Evolutionary conservation across 1,140 invertebrate species (phyloP), one percentile per base, ranked within the genome.

Genomic region (Drosophila miranda): DNA sequence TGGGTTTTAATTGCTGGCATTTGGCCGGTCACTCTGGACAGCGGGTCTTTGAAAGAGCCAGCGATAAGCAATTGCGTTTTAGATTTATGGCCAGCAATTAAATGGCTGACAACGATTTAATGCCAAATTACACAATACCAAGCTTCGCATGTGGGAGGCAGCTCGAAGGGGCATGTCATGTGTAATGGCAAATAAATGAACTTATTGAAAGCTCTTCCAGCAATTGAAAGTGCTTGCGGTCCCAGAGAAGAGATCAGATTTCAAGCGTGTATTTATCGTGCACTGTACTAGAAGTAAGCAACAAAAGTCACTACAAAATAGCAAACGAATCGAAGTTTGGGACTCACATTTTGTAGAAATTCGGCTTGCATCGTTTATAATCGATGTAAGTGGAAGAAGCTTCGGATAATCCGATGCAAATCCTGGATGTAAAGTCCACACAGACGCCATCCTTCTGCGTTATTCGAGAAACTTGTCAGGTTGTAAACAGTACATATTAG

Each of bases 71-170:
- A 83, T 75, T 79, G 62, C 44, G 48, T 52, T 42, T 56, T 50
- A 60, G 70, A 83, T 83, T 83, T 83, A 83, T 83, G 56, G 67
- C 44, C 23, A 50, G 30, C 80, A 58, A 78, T 83, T 83, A 75
- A 79, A 42, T 67, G 71, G 48, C 48, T 68, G 64, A 67, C 70
- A 78, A 59, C 58, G 45, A 82, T 73, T 74, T 74, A 57, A 74
- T 74, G 70, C 52, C 70, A 52, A 73, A 73, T 73, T 73, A 68
- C 62, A 49, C 64, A 68, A 68, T 43, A 30, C 44, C 64, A 62
- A 30, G 49, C 67, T 2, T 48, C 61, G 55, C 62, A 67, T 68
- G 64, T 68, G 30, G 64, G 64, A 62, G 64, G 42, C 8, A 28
- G 23, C 21, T 43, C n/a, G 7, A 43, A 4, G 43, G 44, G 43